Evolutionary conservation across 2,888 invertebrate species (phyloP), one percentile per base, ranked within the genome.

Genomic region (Diarsia brunnea): DNA sequence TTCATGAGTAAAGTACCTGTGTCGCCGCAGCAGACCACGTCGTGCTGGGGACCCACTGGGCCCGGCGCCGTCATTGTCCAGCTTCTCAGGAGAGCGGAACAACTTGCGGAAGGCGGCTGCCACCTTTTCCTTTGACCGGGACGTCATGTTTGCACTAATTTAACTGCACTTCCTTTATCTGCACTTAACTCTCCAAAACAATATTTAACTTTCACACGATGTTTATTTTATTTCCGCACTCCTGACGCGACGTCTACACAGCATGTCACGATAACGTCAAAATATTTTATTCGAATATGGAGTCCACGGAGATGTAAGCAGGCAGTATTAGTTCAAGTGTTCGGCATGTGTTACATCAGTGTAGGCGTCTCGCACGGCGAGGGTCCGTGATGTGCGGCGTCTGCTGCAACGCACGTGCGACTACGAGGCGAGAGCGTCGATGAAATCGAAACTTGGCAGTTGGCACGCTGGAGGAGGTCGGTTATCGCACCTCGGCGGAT

Each of bases 71-170:
- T 97, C 97, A 81, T 97, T 97, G 86, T 97, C 98, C 75, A 97
- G 97, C 92, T 98, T 98, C 91, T 97, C 97, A 27, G 98, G 97
- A 66, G 98, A 97, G 86, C 98, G 97, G 93, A 98, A 98, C 86
- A 98, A 96, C 95, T 98, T 98, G 87, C 98, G 97, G 94, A 98
- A 98, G 69, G 98, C 98, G 45, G 98, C 98, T 47, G 98, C 97
- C 81, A 98, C 98, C 96, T 98, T 98, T 92, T 98, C 98, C 94
- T 98, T 98, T 51, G 98, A 98, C 86, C 98, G 97, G 86, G 98
- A 98, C 90, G 98, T 97, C 98, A 98, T 98, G 89, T 94, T 60
- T 96, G 88, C 93, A 93, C 94, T 91, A 87, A 89, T 89, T 87
- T 87, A 89, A 87, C 72, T 79, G 84, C 89, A 92, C 91, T 92